Conservation (phyloP, 2,888 invertebrate genomes). For the Pterostichus madidus region DNA sequence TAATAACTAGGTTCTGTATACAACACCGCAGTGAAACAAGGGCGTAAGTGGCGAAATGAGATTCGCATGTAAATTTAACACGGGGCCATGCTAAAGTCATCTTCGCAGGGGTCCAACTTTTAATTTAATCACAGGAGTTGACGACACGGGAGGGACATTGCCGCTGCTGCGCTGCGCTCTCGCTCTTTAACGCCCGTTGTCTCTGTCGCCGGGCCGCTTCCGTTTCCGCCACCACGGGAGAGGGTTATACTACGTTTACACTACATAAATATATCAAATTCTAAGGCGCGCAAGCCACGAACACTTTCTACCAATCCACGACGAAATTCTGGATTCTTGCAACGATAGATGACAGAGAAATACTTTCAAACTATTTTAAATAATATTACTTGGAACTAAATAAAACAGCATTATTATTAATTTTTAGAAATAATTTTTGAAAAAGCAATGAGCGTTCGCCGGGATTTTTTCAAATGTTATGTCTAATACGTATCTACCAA, state of each 20-base stretch:
- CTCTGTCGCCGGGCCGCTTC: constrained; percentile 39
- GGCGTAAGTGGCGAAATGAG: constrained; percentile 66
- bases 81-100: constrained; percentile 64
- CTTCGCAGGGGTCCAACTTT: constrained; percentile 75
- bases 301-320: constrained; percentile 9
- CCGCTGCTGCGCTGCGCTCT: constrained; percentile 7
- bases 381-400: no score
- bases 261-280: constrained; percentile 57
- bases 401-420: no score
- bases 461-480: no score
- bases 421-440: no score
- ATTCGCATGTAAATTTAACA: constrained; percentile 67
- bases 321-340: constrained; percentile 10
- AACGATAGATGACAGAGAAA: no score
- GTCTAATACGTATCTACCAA: no score
- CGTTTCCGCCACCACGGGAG: constrained; percentile 54
- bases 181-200: constrained; percentile 38
- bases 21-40: constrained; percentile 59
- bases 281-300: constrained; percentile 35
- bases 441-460: no score
- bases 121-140: constrained; percentile 79
- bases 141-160: constrained; percentile 70
- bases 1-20: constrained; percentile 43
- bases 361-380: no score
- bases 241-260: constrained; percentile 59